A percentile compares a stretch with the other conserved stretches of the same genome.
These are phyloP conservation scores for Mylabris phalerata DNA, from an alignment of 1,140 invertebrate species.

Conservation along the genomic window DNA sequence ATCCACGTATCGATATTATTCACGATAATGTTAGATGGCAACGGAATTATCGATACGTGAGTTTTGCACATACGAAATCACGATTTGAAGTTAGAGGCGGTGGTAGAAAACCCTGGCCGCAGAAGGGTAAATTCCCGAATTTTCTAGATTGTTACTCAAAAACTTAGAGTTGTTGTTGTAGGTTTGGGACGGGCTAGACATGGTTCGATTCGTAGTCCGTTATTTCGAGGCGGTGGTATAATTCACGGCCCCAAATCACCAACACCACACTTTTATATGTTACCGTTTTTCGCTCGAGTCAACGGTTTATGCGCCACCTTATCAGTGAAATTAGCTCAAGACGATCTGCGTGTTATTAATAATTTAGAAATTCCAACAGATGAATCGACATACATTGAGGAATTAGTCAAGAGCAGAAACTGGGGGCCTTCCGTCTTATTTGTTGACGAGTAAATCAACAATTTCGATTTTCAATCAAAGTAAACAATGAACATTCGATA, in stretches of 20 bases:
- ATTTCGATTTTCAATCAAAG: conserved; percentile 10
- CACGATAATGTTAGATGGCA: conserved; percentile 89
- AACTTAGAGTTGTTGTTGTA: conserved; percentile 8
- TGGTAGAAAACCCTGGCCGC: conserved; percentile 88
- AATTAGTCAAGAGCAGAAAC: conserved; percentile 73
- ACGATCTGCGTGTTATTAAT: conserved; percentile 90
- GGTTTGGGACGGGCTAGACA: conserved; percentile 73
- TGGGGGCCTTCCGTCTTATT: conserved; percentile 96
- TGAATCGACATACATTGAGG: conserved; percentile 69
- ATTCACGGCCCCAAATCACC: conserved; percentile 85
- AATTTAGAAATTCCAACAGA: conserved; percentile 79
- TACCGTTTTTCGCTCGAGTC: conserved; percentile 68
- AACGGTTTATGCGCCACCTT: conserved; percentile 74
- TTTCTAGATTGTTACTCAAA: conserved; percentile 65
- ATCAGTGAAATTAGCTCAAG: conserved; percentile 87
- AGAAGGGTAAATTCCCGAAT: conserved; percentile 64
- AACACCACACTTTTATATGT: conserved; percentile 87
- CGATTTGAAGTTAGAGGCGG: conserved; percentile 81
- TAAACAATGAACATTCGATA: not conserved
- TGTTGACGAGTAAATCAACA: conserved; percentile 69
- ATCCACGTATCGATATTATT: conserved; percentile 84
- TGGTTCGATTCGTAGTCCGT: conserved; percentile 82
- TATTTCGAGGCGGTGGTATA: conserved; percentile 75
- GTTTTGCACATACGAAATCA: conserved; percentile 64
- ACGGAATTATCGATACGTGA: conserved; percentile 69